Evolutionary conservation across 2,113 vertebrate genomes (phyloP).

Genomic region (Lophotis ruficrista): DNA sequence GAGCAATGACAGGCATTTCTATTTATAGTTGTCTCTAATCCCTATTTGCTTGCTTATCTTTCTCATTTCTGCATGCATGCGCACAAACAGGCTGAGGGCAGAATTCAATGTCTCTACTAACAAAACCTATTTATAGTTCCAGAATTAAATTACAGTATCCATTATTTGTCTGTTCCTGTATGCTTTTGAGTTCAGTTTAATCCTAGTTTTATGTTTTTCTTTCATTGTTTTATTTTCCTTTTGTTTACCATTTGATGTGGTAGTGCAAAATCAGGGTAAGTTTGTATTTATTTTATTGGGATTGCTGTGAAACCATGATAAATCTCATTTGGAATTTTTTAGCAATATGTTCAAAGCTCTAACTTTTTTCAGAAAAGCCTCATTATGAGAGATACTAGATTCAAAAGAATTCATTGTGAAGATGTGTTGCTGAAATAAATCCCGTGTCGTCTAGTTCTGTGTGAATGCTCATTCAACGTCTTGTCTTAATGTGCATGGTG

Average conservation of each 20-base stretch:
- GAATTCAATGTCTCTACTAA: not conserved
- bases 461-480: not conserved
- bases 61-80: slow-evolving; percentile 9
- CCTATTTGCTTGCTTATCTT: not conserved
- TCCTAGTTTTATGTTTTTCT: slow-evolving; percentile 59
- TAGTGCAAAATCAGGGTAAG: slow-evolving; percentile 92
- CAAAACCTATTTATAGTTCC: not conserved
- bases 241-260: slow-evolving; percentile 72
- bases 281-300: slow-evolving; percentile 52
- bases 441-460: not conserved
- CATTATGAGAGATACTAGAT: not conserved
- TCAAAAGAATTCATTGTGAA: not conserved
- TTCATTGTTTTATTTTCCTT: slow-evolving; percentile 55
- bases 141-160: not conserved
- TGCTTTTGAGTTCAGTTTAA: slow-evolving; percentile 59
- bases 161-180: slow-evolving; percentile 2
- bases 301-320: not conserved
- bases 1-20: not conserved
- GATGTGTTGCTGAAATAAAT: slow-evolving; percentile 37
- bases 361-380: not conserved
- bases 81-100: not conserved
- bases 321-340: not conserved
- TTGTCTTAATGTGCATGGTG: not conserved
- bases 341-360: not conserved
- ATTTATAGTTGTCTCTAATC: slow-evolving; percentile 24